These are phyloP conservation scores for Muntiacus muntjak DNA, from an alignment of 2,113 vertebrate species.

Conservation along the genomic window DNA sequence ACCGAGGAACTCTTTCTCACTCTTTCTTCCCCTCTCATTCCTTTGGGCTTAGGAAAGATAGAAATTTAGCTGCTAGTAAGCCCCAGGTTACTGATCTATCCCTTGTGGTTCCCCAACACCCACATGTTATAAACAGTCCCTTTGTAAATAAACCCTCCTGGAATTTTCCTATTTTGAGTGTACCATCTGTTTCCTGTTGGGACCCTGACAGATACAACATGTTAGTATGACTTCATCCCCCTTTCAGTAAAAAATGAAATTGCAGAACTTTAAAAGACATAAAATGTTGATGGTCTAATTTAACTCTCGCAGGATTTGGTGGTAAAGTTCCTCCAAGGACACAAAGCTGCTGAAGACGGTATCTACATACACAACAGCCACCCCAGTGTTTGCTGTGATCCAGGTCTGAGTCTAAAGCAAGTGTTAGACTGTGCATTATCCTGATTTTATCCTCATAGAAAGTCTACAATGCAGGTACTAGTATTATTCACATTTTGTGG, in stretches of 20 bases:
- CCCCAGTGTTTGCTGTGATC: fast-evolving
- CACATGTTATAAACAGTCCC: neutral
- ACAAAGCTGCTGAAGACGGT: neutral
- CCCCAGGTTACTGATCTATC: neutral
- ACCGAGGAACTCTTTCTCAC: neutral
- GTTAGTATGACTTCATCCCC: neutral
- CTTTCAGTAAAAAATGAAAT: conserved; percentile 37
- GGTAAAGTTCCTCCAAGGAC: neutral
- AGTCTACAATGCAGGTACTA: neutral
- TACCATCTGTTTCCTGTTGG: conserved; percentile 39
- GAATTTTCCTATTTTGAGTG: neutral
- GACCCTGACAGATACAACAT: neutral
- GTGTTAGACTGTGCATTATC: too few species aligned
- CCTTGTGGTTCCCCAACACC: neutral
- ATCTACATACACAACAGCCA: neutral
- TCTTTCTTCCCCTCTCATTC: neutral
- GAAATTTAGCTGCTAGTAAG: neutral
- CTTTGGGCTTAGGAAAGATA: neutral
- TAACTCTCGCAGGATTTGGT: neutral
- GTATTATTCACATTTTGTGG: neutral
- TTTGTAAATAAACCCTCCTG: conserved; percentile 29
- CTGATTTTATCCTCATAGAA: neutral
- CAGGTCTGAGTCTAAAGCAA: neutral
- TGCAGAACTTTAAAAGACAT: conserved; percentile 22
- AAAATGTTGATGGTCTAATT: neutral